Evolutionary conservation across 1,140 invertebrate genomes (phyloP).

Genomic region (Sinella curviseta): DNA sequence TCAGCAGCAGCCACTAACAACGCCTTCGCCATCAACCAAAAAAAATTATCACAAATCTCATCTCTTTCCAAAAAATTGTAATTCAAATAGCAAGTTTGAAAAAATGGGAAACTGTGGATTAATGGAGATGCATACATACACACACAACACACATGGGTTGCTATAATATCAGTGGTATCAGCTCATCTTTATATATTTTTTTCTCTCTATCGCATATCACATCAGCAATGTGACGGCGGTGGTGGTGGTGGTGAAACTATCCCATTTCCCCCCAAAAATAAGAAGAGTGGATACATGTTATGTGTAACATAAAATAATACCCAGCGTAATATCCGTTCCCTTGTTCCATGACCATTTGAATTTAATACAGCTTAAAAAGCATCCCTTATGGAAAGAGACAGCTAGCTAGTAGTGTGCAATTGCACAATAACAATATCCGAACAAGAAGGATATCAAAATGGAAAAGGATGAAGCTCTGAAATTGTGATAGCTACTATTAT

Average conservation of each 20-base stretch:
- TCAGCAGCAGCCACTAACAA: no score
- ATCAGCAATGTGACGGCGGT: neutral
- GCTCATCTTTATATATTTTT: slow-evolving; percentile 16
- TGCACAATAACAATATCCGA: neutral
- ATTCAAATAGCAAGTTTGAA: neutral
- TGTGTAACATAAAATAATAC: neutral
- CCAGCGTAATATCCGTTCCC: neutral
- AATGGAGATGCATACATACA: neutral
- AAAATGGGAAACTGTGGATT: slow-evolving; percentile 21
- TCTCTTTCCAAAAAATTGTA: neutral
- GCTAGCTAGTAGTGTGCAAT: neutral
- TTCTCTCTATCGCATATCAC: slow-evolving; percentile 1
- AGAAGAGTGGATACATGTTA: no score
- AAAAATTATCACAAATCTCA: slow-evolving; percentile 11
- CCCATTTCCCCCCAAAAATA: neutral
- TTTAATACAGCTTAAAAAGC: neutral
- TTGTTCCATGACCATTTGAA: neutral
- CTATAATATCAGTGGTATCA: neutral
- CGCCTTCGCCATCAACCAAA: neutral
- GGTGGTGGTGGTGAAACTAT: neutral
- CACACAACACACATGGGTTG: neutral
- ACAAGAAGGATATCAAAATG: neutral
- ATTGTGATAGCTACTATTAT: neutral
- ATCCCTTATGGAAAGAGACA: neutral
- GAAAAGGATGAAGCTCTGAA: no score